Evolutionary conservation across 2,113 vertebrate species (phyloP), one percentile per base, ranked within the genome.

Genomic region (Rostratula benghalensis): DNA sequence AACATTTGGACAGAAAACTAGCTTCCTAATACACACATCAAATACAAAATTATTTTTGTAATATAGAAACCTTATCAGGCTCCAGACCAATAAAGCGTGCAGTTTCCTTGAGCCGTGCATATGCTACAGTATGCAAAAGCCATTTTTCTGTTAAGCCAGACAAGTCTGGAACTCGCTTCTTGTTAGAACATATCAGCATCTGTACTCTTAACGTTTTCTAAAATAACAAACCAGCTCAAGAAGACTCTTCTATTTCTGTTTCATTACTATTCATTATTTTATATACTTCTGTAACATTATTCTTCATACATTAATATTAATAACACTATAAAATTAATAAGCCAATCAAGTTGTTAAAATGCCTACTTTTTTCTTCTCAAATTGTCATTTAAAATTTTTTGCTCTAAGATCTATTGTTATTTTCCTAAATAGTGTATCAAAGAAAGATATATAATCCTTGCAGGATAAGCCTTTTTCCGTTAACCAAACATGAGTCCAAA

Each of bases 371-470:
- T 93, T 80, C 35, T 78, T 75, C 45, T 65, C 28, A 79, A 77
- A 37, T 10, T 68, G 31, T 23, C 15, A 50, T 59, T 94, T 74
- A 57, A 2, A 35, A 80, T 61, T 65, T 25, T 92, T 71, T 92
- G 84, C 48, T 84, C 2, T 54, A 91, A 83, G 27, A 24, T 63
- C 30, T 81, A 59, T 33, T 56, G 53, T n/a, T 81, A 59, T 48
- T 89, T 67, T 94, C 82, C 33, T 63, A 59, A 84, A 78, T 13
- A 93, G 28, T 89, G 94, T 94, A 96, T 63, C 30, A 77, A 28
- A 94, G 45, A 67, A 53, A 83, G 31, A 73, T 30, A 91, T 33
- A 81, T 25, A 96, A 95, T 61, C 41, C 39, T 39, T 33, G 61
- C 7, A 27, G n/a, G 41, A 91, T 94, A 81, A 93, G 82, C 57